Base-by-base conservation (phyloP, 2,113 vertebrate genomes). In the Saguinus midas region DNA sequence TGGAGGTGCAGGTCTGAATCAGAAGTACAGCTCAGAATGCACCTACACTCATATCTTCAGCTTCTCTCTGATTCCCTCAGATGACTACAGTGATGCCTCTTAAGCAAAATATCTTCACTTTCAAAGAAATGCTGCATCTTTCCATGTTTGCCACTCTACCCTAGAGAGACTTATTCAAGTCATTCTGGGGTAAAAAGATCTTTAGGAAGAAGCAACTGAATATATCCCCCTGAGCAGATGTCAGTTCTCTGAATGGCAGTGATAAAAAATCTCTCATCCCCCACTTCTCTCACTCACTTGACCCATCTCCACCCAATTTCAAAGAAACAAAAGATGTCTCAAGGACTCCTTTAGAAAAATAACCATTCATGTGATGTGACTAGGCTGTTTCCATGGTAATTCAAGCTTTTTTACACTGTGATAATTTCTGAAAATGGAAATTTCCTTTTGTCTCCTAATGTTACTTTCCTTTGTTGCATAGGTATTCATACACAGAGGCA, bases 331-430 rank as follows among this genome's bases (percentile, higher is more conserved):
- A 98, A 98, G 96, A 96, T 93, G 90, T 98, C 97, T 98, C 98
- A 98, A 98, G 98, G 98, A 98, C 97, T 98, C 97, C 85, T 98
- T 98, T 97, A 97, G 97, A 98, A 98, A 97, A 98, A 98, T 98
- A 97, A 98, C 95, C 96, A 97, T 98, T 98, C 97, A 95, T 97
- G 96, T 95, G 93, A 98, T 97, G 94, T 97, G 96, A 96, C 96
- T 97, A 96, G 98, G 97, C 94, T 6, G 98, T 98, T 99, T 98
- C 99, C 98, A 99, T 98, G 96, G 98, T 0, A 1, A 98, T 99
- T 96, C 68, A 98, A 95, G 93, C 91, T 98, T 98, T 98, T 96
- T 98, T 98, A 97, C 91, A 93, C 97, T 96, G 97, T 97, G 97
- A 98, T 98, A 98, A 96, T 98, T 98, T 97, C 95, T 97, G 93